Evolutionary conservation across 92 coral and sea anemone species (phyloP).

Genomic region (Epizoanthus stellaris): DNA sequence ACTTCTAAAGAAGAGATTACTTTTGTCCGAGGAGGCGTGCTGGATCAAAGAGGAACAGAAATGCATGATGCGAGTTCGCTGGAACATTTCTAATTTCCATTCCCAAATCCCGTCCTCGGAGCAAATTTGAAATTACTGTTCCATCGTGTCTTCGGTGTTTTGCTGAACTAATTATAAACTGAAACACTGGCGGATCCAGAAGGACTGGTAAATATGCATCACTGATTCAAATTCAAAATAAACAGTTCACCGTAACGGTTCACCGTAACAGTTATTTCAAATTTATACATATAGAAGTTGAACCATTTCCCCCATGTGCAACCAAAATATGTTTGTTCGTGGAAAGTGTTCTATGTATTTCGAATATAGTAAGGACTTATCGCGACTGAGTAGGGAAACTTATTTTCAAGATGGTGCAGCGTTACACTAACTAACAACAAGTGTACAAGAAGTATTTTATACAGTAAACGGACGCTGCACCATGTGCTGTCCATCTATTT

Average conservation of each 20-base stretch:
- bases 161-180: too few species aligned
- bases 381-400: not conserved
- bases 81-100: too few species aligned
- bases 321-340: not conserved
- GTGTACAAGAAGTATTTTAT: not conserved
- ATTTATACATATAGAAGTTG: not conserved
- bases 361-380: not conserved
- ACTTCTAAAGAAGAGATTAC: too few species aligned
- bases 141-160: too few species aligned
- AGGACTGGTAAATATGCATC: not conserved
- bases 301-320: not conserved
- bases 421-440: not conserved
- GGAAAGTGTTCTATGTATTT: not conserved
- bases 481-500: not conserved
- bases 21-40: too few species aligned
- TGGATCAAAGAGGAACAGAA: too few species aligned
- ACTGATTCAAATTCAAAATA: slow-evolving; percentile 8
- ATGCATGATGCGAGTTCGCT: too few species aligned
- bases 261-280: not conserved
- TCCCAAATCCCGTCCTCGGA: too few species aligned
- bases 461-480: slow-evolving; percentile 20
- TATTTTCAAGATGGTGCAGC: slow-evolving; percentile 20
- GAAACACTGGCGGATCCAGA: too few species aligned
- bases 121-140: too few species aligned
- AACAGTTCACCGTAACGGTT: slow-evolving; percentile 26